phyloP scores from a whole-genome alignment of 2,113 vertebrate genomes.

The Atlantisia rogersi region DNA sequence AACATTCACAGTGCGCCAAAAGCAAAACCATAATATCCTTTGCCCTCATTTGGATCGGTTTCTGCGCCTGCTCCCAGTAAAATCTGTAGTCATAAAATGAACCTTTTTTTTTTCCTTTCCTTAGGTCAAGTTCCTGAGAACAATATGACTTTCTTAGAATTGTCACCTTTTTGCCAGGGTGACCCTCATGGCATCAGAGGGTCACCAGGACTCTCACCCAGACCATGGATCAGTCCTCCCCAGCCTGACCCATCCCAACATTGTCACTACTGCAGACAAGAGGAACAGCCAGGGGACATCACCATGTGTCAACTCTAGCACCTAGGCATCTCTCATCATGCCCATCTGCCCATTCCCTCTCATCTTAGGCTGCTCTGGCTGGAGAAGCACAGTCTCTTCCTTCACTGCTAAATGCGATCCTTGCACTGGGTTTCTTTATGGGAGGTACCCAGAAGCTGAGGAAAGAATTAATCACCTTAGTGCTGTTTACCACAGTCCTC shows the following conservation, averaged over 20 bases:
- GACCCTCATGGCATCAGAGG: not conserved
- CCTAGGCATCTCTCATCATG: no score
- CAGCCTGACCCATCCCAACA: not conserved
- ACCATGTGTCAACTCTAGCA: not conserved
- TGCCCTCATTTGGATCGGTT: not conserved
- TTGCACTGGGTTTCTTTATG: not conserved
- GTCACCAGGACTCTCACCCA: fast-evolving
- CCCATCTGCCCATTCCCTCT: not conserved
- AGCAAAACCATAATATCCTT: not conserved
- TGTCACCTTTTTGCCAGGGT: not conserved
- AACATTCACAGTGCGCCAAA: not conserved
- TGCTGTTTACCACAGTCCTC: not conserved
- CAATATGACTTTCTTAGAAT: not conserved
- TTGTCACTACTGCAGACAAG: not conserved
- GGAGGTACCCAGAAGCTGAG: not conserved
- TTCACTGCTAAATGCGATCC: not conserved
- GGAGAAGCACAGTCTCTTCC: not conserved
- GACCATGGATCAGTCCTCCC: fast-evolving
- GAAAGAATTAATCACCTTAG: fast-evolving
- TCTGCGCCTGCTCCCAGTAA: not conserved
- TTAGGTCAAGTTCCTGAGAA: not conserved
- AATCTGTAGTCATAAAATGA: not conserved
- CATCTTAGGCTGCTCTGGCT: not conserved
- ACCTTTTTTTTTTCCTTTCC: not conserved
- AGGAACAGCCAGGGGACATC: fast-evolving